phyloP scores from a whole-genome alignment of 37 sponge, comb jelly and placozoan genomes.

The Dysidea cf. avara region DNA sequence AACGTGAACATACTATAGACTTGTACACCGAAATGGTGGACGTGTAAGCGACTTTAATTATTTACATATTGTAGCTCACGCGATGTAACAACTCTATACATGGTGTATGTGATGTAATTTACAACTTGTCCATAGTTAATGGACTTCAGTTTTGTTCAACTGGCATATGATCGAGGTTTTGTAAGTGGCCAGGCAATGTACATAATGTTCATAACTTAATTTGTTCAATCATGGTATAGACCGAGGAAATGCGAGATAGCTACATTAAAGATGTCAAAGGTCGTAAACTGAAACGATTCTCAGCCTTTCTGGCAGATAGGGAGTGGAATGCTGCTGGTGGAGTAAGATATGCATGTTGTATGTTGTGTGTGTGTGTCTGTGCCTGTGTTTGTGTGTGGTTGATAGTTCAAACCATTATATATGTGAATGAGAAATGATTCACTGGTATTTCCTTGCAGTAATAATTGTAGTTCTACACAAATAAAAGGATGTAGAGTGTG shows the following conservation, averaged over 20 bases:
- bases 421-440: too few species aligned
- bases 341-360: slow-evolving; percentile 26
- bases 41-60: too few species aligned
- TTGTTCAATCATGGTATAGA: background rate
- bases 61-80: too few species aligned
- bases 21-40: too few species aligned
- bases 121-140: slow-evolving; percentile 18
- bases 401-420: too few species aligned
- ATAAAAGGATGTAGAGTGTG: too few species aligned
- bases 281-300: slow-evolving; percentile 37
- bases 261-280: slow-evolving; percentile 43
- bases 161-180: slow-evolving; percentile 54
- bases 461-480: too few species aligned
- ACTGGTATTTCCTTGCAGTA: too few species aligned
- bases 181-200: slow-evolving; percentile 7
- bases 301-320: slow-evolving; percentile 58
- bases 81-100: too few species aligned
- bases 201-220: too few species aligned
- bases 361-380: background rate
- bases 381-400: background rate
- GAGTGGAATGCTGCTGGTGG: slow-evolving; percentile 63
- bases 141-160: slow-evolving; percentile 45
- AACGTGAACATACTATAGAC: too few species aligned
- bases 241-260: slow-evolving; percentile 7
- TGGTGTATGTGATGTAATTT: background rate